Base-by-base conservation (phyloP, 2,888 invertebrate species). In the Brenthis hecate region DNA sequence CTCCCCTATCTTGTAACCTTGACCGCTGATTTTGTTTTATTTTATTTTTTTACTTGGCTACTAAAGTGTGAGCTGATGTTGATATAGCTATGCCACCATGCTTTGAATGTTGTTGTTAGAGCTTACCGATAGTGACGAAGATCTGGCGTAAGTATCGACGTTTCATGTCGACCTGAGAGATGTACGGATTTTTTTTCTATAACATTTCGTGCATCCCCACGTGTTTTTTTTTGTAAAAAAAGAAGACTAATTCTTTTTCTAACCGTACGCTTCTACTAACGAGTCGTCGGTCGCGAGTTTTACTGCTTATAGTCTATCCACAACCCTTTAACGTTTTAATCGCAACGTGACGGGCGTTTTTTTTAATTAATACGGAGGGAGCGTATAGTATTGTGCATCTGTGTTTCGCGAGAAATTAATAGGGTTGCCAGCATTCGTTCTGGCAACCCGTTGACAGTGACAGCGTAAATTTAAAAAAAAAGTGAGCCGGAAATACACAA, bases 191-290 rank as follows among this genome's bases (percentile, higher is more conserved):
- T 70, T 48, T 74, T 70, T 74, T 75, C 73, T 75, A 76, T 81
- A 76, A 78, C 82, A 81, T 84, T 85, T 88, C 91, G 92, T 92
- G 92, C 92, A 92, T 92, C 92, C 92, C 91, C 92, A 62, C 85
- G 88, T 88, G 86, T 86, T 73, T 71, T 56, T 56, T 57, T 60
- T 60, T 36, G 6, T 36, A 6, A 43, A 43, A 43, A 43, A 56
- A 73, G 76, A 82, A 81, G 81, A 81, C 80, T 81, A 79, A 80
- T 80, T 80, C 77, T 80, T 80, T 81, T 79, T 69, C 84, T 91
- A 90, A 91, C 89, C 88, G 89, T 89, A 88, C 89, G 91, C 92
- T 92, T 91, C 80, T 88, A 91, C 90, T 91, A 92, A 92, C 86
- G 86, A 73, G 85, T 81, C 85, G 86, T 84, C 85, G 82, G 80